A percentile compares a stretch with the other conserved stretches of the same genome.
These are phyloP conservation scores for Corythornis cristatus DNA, from an alignment of 2,113 vertebrate genomes.

Conservation along the genomic window DNA sequence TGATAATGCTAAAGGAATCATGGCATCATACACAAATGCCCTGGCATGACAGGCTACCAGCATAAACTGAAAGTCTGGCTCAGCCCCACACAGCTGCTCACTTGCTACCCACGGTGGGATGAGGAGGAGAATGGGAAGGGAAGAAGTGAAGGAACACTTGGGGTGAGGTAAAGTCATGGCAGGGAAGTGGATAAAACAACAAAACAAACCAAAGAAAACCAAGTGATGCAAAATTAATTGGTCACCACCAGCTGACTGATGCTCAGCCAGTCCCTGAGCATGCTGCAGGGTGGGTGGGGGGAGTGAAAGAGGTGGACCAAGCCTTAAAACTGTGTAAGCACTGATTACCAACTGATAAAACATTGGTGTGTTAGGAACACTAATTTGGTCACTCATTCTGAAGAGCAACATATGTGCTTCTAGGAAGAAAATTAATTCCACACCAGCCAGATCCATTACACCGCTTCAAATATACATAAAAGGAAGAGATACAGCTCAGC, in stretches of 20 bases:
- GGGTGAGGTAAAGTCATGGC: not conserved
- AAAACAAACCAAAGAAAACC: not conserved
- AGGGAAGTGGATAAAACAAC: not conserved
- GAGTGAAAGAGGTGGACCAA: not conserved
- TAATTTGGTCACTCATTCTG: not conserved
- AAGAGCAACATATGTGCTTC: not conserved
- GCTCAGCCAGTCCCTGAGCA: too few species aligned
- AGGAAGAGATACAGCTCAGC: not conserved
- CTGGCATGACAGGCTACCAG: not conserved
- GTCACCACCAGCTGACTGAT: too few species aligned
- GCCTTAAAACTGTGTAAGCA: not conserved
- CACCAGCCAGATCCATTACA: not conserved
- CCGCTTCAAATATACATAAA: not conserved
- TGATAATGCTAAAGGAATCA: not conserved
- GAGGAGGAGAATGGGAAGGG: not conserved
- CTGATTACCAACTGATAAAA: not conserved
- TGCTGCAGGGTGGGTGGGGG: not conserved
- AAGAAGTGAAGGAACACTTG: not conserved
- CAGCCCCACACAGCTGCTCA: not conserved
- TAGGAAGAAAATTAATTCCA: not conserved
- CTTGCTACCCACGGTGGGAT: accelerated
- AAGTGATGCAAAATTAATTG: not conserved
- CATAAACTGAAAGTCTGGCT: not conserved
- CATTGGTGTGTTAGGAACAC: not conserved
- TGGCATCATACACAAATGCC: not conserved